Conservation (phyloP, 1,140 invertebrate genomes). For the Trichoplusia ni region DNA sequence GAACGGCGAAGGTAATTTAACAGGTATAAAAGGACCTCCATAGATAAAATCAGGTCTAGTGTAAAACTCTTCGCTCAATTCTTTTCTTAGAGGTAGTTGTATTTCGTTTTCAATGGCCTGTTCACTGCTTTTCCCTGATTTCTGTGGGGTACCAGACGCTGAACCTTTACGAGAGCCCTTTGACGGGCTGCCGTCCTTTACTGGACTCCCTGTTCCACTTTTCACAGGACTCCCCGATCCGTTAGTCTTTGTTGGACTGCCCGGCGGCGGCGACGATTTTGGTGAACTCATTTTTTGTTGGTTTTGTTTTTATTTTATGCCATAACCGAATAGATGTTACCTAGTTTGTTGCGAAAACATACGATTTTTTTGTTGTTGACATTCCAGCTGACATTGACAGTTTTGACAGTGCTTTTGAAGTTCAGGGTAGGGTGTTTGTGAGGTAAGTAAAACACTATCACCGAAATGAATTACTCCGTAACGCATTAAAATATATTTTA, state of each 20-base stretch:
- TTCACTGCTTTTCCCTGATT: neutral
- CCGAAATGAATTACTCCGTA: neutral
- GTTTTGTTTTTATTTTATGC: constrained; percentile 23
- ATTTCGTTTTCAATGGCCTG: neutral
- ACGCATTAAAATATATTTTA: neutral
- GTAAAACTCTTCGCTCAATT: constrained; percentile 45
- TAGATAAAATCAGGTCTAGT: constrained; percentile 72
- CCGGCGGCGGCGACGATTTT: neutral
- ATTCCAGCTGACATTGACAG: constrained; percentile 38
- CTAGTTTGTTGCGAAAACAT: constrained; percentile 24
- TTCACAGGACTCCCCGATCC: no score
- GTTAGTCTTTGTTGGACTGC: no score
- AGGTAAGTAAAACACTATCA: neutral
- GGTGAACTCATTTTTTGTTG: constrained; percentile 48
- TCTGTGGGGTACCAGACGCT: no score
- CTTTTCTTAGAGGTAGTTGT: constrained; percentile 14
- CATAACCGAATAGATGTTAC: constrained; percentile 31
- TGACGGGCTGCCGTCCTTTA: no score
- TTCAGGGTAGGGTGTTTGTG: neutral
- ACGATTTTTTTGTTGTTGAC: constrained; percentile 26
- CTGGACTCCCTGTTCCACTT: no score
- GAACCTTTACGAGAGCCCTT: no score
- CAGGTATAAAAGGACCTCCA: constrained; percentile 67
- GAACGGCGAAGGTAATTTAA: constrained; percentile 53
- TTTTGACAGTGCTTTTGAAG: no score